Conservation (phyloP, 2,888 invertebrate genomes). For the Xestia ashworthii region DNA sequence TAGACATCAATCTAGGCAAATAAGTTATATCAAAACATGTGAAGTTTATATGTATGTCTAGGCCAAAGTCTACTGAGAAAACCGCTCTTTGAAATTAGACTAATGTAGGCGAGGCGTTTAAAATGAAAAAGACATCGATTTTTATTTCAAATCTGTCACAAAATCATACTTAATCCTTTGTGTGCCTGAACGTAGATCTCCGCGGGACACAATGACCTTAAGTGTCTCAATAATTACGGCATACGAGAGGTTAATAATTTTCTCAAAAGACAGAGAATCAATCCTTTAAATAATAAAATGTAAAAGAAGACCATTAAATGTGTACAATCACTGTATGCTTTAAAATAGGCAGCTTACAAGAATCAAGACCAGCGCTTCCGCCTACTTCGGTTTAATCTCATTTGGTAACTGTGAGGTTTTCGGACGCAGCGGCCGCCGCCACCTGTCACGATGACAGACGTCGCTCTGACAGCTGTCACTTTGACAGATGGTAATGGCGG, state of each 20-base stretch:
- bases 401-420: constrained; percentile 98
- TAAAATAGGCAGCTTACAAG: constrained; percentile 46
- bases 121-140: background rate
- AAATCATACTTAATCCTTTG: too few species aligned
- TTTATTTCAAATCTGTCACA: background rate
- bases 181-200: too few species aligned
- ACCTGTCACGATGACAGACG: constrained; percentile 67
- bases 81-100: background rate
- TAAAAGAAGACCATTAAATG: background rate
- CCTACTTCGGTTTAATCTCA: constrained; percentile 97
- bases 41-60: background rate
- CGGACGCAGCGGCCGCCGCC: constrained; percentile 78
- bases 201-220: too few species aligned
- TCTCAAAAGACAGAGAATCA: background rate
- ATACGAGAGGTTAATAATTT: background rate
- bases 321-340: constrained; percentile 18
- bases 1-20: background rate
- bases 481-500: constrained; percentile 64
- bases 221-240: too few species aligned
- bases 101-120: background rate
- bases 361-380: constrained; percentile 79
- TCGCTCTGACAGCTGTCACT: constrained; percentile 70
- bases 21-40: background rate
- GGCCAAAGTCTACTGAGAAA: background rate
- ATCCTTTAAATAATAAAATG: background rate